These are phyloP conservation scores for Hymenochirus boettgeri DNA, from an alignment of 2,113 vertebrate genomes.

Conservation along the genomic window DNA sequence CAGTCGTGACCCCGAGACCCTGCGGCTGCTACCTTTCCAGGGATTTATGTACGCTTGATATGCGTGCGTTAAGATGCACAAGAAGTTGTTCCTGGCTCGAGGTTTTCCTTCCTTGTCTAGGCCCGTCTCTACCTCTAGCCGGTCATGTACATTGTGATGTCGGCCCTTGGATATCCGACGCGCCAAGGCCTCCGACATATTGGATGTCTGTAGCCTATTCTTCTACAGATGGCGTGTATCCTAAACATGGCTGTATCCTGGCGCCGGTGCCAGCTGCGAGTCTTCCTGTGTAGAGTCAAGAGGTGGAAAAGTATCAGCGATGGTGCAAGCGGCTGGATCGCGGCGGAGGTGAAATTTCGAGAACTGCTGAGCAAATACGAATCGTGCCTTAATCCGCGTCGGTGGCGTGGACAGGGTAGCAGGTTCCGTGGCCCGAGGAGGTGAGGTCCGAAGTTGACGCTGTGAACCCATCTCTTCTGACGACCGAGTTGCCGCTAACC, in stretches of 20 bases:
- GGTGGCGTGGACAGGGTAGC: slow-evolving; percentile 76
- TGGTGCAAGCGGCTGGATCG: slow-evolving; percentile 70
- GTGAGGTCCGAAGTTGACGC: not conserved
- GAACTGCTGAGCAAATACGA: slow-evolving; percentile 75
- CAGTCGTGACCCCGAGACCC: slow-evolving; percentile 67
- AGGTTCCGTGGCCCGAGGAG: slow-evolving; percentile 36
- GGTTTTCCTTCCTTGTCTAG: slow-evolving; percentile 68
- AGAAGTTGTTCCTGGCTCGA: slow-evolving; percentile 81
- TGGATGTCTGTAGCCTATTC: slow-evolving; percentile 85
- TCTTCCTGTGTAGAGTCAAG: slow-evolving; percentile 81
- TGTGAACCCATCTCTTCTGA: slow-evolving; percentile 44
- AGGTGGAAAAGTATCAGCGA: not conserved
- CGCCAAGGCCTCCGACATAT: slow-evolving; percentile 63
- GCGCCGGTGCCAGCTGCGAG: slow-evolving; percentile 75
- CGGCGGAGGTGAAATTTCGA: slow-evolving; percentile 72
- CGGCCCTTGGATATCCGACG: slow-evolving; percentile 82
- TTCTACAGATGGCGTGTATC: slow-evolving; percentile 89
- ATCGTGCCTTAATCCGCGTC: slow-evolving; percentile 79
- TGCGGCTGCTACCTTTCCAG: slow-evolving; percentile 66
- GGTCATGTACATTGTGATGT: slow-evolving; percentile 72
- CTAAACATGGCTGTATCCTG: slow-evolving; percentile 85
- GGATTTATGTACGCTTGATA: slow-evolving; percentile 81
- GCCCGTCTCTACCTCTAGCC: slow-evolving; percentile 45
- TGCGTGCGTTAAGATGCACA: slow-evolving; percentile 85
- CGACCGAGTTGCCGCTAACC: slow-evolving; percentile 61